phyloP scores from a whole-genome alignment of 1,140 invertebrate genomes.

The Bombus soroeensis region DNA sequence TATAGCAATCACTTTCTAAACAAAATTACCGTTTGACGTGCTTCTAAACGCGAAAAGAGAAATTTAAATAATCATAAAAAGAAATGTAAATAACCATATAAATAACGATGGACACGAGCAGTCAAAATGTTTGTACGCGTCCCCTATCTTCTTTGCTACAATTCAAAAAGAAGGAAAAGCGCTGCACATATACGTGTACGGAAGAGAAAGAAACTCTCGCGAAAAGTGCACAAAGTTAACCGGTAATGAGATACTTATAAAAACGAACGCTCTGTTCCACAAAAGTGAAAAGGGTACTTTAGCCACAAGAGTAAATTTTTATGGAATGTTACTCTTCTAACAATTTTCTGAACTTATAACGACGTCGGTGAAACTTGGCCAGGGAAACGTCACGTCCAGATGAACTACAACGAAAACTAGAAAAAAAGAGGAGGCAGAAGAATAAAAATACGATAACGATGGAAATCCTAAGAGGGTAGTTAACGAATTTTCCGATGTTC shows the following conservation, averaged over 20 bases:
- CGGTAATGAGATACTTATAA: slow-evolving; percentile 23
- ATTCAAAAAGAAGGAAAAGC: not conserved
- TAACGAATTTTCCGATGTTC: not conserved
- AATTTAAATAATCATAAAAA: not conserved
- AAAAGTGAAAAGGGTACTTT: slow-evolving; percentile 2
- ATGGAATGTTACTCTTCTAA: not conserved
- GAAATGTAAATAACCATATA: not conserved
- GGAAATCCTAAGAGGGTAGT: not conserved
- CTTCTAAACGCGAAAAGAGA: not conserved
- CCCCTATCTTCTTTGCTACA: not conserved
- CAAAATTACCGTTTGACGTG: too few species aligned
- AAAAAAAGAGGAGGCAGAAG: not conserved
- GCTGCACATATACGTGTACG: not conserved
- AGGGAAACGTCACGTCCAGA: not conserved
- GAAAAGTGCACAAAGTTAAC: slow-evolving; percentile 11
- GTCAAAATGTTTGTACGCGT: not conserved
- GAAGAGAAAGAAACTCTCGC: not conserved
- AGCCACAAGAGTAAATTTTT: not conserved
- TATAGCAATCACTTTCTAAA: too few species aligned
- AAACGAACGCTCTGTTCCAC: not conserved
- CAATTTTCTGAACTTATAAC: slow-evolving; percentile 25
- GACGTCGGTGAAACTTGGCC: not conserved
- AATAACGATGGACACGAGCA: not conserved
- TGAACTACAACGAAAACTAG: not conserved
- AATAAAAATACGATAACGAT: not conserved